Evolutionary conservation across 2,888 invertebrate genomes (phyloP), one percentile per base, ranked within the genome.

Genomic region (Scaptomyza reducta): DNA sequence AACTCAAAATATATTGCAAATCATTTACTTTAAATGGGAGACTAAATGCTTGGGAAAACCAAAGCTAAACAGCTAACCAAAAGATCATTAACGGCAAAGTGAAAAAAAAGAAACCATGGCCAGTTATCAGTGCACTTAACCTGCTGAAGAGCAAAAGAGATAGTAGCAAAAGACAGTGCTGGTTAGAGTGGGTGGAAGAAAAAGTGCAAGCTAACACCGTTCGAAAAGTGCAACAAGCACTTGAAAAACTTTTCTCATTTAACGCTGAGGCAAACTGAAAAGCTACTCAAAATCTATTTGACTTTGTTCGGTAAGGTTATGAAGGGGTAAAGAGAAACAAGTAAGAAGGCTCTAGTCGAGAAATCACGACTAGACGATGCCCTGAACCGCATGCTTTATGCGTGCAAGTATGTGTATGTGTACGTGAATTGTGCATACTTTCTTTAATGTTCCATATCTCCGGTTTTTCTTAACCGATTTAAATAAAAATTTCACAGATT

Each of bases 251-350:
- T 85, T 85, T 88, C 85, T 85, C 85, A 85, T 85, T 88, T 88
- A 80, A 81, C 70, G 79, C 70, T 59, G 65, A 70, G 68, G 79
- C 88, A 77, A 87, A 87, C 87, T 87, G 63, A 81, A 81, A 87
- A 87, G 82, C 82, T 87, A 78, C 87, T 87, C 83, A 79, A 86
- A 86, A 88, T 79, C 86, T 83, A 83, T 87, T 83, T 83, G 85
- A 87, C 69, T 77, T 70, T 51, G 14, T 44, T 53, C 62, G 46
- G 49, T 29, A 47, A 45, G 22, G 18, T 27, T 40, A 33, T 29
- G 10, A 1, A 1, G 22, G 18, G 10, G n/a, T 16, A 42, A 29
- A 22, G 14, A 40, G 3, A 16, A n/a, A n/a, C n/a, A n/a, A n/a
- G n/a, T n/a, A n/a, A n/a, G n/a, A n/a, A n/a, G n/a, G n/a, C n/a